phyloP scores from a whole-genome alignment of 2,888 invertebrate species.

The Sesia apiformis region DNA sequence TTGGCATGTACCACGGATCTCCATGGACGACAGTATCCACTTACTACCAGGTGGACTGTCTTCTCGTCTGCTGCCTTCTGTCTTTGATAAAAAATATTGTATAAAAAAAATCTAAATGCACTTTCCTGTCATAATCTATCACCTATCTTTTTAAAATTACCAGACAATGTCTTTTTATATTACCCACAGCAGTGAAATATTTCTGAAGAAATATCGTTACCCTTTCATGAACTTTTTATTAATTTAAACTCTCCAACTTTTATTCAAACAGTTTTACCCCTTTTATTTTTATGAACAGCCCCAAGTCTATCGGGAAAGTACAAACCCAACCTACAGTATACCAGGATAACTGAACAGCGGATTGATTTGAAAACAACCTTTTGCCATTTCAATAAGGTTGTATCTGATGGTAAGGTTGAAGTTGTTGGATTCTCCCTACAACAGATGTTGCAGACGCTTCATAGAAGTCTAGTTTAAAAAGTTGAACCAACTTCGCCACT shows the following conservation, averaged over 20 bases:
- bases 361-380: not conserved
- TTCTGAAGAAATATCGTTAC: not conserved
- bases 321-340: slow-evolving; percentile 42
- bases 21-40: too few relatives aligned
- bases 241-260: not conserved
- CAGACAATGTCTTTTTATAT: too few relatives aligned
- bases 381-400: not conserved
- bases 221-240: not conserved
- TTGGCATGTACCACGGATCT: too few relatives aligned
- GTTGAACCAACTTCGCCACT: slow-evolving; percentile 36
- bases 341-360: not conserved
- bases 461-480: slow-evolving; percentile 30
- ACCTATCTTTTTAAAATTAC: too few relatives aligned
- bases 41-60: too few relatives aligned
- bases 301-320: slow-evolving; percentile 42
- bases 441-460: slow-evolving; percentile 62
- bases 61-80: too few relatives aligned
- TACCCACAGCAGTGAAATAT: too few relatives aligned
- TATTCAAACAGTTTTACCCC: not conserved
- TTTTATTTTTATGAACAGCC: slow-evolving; percentile 52
- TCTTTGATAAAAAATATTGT: too few relatives aligned
- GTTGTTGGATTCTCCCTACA: slow-evolving; percentile 45
- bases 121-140: too few relatives aligned
- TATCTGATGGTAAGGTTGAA: slow-evolving; percentile 5
- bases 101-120: too few relatives aligned